Evolutionary conservation across 1,140 invertebrate species (phyloP), one percentile per base, ranked within the genome.

Genomic region (Riptortus pedestris): DNA sequence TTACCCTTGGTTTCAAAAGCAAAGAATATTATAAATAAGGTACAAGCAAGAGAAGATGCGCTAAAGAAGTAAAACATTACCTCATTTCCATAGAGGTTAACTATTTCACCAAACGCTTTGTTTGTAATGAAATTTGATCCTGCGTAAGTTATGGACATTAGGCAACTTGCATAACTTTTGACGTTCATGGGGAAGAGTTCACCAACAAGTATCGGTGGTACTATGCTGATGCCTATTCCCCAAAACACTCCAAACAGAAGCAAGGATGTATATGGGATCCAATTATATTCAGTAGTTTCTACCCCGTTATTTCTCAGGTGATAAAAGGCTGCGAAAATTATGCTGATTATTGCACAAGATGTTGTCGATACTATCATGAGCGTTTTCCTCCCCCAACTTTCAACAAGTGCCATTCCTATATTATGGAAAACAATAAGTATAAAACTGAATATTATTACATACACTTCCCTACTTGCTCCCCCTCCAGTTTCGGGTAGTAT

Each of bases 1-100:
- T 88, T 85, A 12, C 86, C 86, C 75, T 90, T 91, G 0, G 90
- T 93, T 76, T 93, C 90, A 29, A 70, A 66, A 4, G 69, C 61
- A 26, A 65, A 65, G 2, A 64, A 60, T 29, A 66, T 27, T 14
- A 66, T 48, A 27, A 87, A 81, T 0, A 81, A 24, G 3, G 84
- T 75, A 51, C 85, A 87, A 71, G 81, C 82, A 0, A 79, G 16
- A 47, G 62, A 62, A 18, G 60, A 64, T 26, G 60, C 18, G 11
- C 64, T 48, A 57, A 69, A 72, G 22, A 69, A 45, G 47, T 62
- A 66, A 48, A 68, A 73, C 57, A 71, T 70, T 1, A 64, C 28
- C 0, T 70, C 70, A 11, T 57, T 58, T 0, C 16, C 20, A n/a
- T n/a, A n/a, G n/a, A n/a, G n/a, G 5, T 60, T 31, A 0, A 63